Evolutionary conservation across 2,113 vertebrate species (phyloP).

Genomic region (Ifrita kowaldi): DNA sequence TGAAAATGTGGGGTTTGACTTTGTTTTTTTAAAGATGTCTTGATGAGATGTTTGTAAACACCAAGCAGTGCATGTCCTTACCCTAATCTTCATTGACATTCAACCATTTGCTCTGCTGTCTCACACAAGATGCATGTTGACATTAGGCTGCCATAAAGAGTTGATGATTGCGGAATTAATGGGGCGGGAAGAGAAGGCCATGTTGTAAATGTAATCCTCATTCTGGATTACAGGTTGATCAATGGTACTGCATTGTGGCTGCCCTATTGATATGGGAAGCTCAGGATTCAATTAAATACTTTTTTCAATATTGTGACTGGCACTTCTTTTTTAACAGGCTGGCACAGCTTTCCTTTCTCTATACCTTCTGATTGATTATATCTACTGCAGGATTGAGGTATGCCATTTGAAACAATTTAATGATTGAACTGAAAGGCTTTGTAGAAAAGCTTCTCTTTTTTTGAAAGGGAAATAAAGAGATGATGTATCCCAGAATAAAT

Average conservation of each 20-base stretch:
- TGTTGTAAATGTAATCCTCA: slow-evolving; percentile 3
- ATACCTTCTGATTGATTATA: not conserved
- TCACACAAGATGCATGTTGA: slow-evolving; percentile 13
- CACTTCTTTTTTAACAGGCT: not conserved
- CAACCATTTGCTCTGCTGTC: slow-evolving; percentile 1
- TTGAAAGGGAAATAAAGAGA: not conserved
- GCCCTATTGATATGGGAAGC: not conserved
- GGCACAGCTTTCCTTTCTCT: not conserved
- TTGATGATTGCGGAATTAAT: slow-evolving; percentile 35
- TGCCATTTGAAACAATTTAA: not conserved
- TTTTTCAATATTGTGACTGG: not conserved
- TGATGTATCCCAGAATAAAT: not conserved
- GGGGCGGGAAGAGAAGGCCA: not conserved
- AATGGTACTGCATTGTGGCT: not conserved
- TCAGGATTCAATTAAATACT: not conserved
- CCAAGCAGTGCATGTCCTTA: not conserved
- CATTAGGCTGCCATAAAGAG: slow-evolving; percentile 49
- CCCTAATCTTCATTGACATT: slow-evolving; percentile 13
- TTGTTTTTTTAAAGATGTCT: not conserved
- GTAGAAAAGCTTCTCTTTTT: not conserved
- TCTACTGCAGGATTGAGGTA: not conserved
- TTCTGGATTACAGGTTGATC: slow-evolving; percentile 25
- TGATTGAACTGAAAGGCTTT: not conserved
- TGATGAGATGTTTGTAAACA: slow-evolving; percentile 14
- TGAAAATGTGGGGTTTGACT: not conserved